These are phyloP conservation scores for Arbacia lixula DNA, from an alignment of 53 echinoderm and acorn worm species.

Conservation along the genomic window DNA sequence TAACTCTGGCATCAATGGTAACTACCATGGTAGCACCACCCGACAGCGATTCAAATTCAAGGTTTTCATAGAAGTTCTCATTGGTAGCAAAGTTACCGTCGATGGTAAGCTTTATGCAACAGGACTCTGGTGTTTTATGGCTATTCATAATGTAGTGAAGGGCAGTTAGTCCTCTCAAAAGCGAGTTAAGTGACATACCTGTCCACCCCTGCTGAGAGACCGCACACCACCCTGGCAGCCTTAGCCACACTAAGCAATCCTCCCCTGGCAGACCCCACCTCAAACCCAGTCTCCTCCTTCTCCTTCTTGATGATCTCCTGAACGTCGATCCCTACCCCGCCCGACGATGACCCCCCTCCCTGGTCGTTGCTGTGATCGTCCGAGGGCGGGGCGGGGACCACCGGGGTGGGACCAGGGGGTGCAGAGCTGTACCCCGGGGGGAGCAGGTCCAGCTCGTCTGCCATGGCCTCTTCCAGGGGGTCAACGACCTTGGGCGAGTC, in stretches of 20 bases:
- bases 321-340: constrained; percentile 60
- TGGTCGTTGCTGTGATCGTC: constrained; percentile 9
- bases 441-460: constrained; percentile 74
- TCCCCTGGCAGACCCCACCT: constrained; percentile 92
- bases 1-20: too few relatives aligned
- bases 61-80: too few relatives aligned
- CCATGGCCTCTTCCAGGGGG: constrained; percentile 55
- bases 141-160: too few relatives aligned
- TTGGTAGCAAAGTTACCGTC: too few relatives aligned
- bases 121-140: too few relatives aligned
- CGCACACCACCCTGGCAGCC: constrained; percentile 95
- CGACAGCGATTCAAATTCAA: too few relatives aligned
- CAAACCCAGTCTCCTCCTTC: constrained; percentile 90
- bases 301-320: constrained; percentile 91
- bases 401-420: constrained; percentile 43
- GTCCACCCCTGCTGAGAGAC: constrained; percentile 91
- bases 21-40: too few relatives aligned
- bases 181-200: constrained; percentile 75
- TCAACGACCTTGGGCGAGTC: constrained; percentile 57
- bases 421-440: constrained; percentile 49
- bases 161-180: too few relatives aligned
- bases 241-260: constrained; percentile 83
- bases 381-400: constrained; percentile 45
- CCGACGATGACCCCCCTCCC: constrained; percentile 13
- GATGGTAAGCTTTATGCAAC: too few relatives aligned